Percentiles rank a stretch among this genome's conserved stretches.
Conservation (phyloP, 2,797 vertebrate genomes). For the Prionace glauca region DNA sequence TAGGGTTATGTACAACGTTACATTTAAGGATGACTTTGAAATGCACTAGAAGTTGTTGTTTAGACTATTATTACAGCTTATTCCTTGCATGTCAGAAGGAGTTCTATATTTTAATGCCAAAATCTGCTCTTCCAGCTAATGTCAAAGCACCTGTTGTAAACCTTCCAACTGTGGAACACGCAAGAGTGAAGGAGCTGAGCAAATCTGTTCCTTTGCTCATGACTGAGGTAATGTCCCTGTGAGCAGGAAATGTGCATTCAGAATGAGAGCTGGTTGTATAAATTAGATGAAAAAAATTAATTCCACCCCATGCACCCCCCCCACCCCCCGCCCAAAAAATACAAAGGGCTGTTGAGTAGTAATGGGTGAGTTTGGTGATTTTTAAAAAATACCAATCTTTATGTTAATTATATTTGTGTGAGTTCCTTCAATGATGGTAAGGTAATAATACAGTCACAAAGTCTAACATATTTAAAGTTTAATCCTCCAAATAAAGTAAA, state of each 20-base stretch:
- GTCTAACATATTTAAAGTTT: not conserved
- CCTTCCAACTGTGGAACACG: slow-evolving; percentile 48
- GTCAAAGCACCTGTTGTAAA: not conserved
- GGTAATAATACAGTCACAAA: not conserved
- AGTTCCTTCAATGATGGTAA: not conserved
- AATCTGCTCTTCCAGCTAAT: not conserved
- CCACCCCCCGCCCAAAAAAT: not conserved
- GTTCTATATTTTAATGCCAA: not conserved
- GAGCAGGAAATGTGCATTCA: not conserved
- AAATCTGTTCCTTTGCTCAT: slow-evolving; percentile 55
- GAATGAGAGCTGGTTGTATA: not conserved
- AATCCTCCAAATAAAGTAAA: not conserved
- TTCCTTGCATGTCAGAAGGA: not conserved
- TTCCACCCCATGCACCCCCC: not conserved
- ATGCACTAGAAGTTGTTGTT: not conserved
- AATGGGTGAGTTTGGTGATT: not conserved
- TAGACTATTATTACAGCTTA: not conserved
- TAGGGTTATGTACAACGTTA: not conserved
- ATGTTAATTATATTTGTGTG: not conserved
- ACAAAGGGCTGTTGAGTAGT: not conserved
- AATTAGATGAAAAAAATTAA: not conserved
- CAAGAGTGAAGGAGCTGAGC: slow-evolving; percentile 57
- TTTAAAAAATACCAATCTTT: not conserved
- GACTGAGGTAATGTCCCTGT: slow-evolving; percentile 53
- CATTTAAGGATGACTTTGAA: not conserved